Conservation (phyloP, 1,140 invertebrate genomes). For the Anagrus nilaparvatae region DNA sequence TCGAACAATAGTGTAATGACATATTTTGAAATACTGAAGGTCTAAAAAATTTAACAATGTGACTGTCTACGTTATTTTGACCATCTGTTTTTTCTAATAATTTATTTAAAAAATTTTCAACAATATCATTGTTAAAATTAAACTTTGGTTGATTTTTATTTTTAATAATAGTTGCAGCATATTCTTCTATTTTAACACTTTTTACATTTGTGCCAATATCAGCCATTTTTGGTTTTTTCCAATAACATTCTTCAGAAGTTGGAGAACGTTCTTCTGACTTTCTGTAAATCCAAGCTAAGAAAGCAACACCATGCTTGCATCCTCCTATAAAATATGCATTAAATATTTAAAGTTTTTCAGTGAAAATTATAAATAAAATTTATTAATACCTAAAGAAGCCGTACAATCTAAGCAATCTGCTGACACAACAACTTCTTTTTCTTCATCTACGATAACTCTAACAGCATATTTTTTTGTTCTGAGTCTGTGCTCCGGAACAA, state of each 20-base stretch:
- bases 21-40: too few relatives aligned
- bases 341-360: too few relatives aligned
- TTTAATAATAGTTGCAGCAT: too few relatives aligned
- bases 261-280: conserved; percentile 26
- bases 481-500: conserved; percentile 33
- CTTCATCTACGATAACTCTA: conserved; percentile 18
- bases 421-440: conserved; percentile 13
- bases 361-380: conserved; percentile 6
- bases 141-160: too few relatives aligned
- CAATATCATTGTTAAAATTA: too few relatives aligned
- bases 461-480: conserved; percentile 17
- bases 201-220: too few relatives aligned
- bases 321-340: too few relatives aligned
- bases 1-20: too few relatives aligned
- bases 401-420: conserved; percentile 21
- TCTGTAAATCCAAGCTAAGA: conserved; percentile 32
- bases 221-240: conserved; percentile 22
- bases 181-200: too few relatives aligned
- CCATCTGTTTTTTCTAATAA: too few relatives aligned
- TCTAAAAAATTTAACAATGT: conserved; percentile 11
- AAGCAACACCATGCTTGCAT: conserved; percentile 30
- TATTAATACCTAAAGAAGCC: conserved; percentile 18
- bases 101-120: too few relatives aligned
- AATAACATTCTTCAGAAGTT: conserved; percentile 27
- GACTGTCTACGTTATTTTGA: too few relatives aligned